A percentile compares a stretch with the other conserved stretches of the same genome.
Conservation (phyloP, 2,888 invertebrate genomes). For the Caenorhabditis panamensis region DNA sequence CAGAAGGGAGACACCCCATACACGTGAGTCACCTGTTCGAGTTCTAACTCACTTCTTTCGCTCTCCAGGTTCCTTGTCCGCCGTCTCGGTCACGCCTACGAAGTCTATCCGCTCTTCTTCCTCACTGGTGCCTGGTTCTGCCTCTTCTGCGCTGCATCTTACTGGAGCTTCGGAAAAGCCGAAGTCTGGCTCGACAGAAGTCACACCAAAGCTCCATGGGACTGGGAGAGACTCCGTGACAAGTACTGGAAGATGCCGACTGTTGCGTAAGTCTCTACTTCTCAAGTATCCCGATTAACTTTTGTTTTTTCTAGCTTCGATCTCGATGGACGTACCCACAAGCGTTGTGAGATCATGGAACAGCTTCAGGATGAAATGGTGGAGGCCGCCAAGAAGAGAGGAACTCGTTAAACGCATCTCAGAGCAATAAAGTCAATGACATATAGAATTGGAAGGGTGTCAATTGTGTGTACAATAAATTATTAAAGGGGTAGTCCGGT, state of each 20-base stretch:
- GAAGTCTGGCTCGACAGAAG: slow-evolving; percentile 79
- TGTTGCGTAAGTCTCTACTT: slow-evolving; percentile 16
- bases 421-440: not conserved
- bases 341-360: slow-evolving; percentile 76
- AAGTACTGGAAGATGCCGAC: slow-evolving; percentile 75
- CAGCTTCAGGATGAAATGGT: slow-evolving; percentile 78
- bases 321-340: slow-evolving; percentile 70
- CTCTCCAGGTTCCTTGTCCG: slow-evolving; percentile 73
- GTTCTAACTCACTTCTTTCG: slow-evolving; percentile 1
- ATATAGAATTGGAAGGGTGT: slow-evolving; percentile 9
- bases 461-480: slow-evolving; percentile 34
- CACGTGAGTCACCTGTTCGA: slow-evolving; percentile 23
- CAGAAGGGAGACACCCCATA: slow-evolving; percentile 70
- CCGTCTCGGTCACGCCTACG: slow-evolving; percentile 76
- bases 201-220: slow-evolving; percentile 74
- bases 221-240: slow-evolving; percentile 74
- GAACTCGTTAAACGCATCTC: slow-evolving; percentile 64
- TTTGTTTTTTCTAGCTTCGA: slow-evolving; percentile 56
- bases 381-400: slow-evolving; percentile 77
- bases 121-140: slow-evolving; percentile 70
- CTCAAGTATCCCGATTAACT: not conserved
- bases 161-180: slow-evolving; percentile 71
- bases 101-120: slow-evolving; percentile 76
- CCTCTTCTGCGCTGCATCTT: slow-evolving; percentile 70
- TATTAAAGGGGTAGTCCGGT: no score